Base-by-base conservation (phyloP, 2,113 vertebrate species). In the Hippocampus comes region DNA sequence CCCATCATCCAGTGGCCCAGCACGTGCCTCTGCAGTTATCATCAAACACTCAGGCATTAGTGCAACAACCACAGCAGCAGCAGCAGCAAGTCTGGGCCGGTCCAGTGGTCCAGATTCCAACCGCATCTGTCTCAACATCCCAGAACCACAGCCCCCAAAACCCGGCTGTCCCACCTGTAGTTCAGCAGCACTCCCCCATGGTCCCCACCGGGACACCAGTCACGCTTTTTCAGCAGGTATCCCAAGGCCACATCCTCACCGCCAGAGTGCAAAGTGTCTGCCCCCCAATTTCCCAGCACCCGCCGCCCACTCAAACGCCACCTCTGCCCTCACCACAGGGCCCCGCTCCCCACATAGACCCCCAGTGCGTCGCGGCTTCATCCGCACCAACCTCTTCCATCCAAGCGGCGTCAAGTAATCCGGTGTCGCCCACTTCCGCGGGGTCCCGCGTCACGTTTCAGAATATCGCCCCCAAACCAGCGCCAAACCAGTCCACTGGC, bases 391-490 rank as follows among this genome's bases (percentile, higher is more conserved):
- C 82, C 71, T 85, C 96, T 81, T 93, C 94, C 56, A 92, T 95
- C 65, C 96, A 96, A 86, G 93, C 94, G 77, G 93, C 92, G 64
- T 83, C 93, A 53, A 93, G 94, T 79, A 95, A 95, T 73, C 85
- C 95, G 61, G 93, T 94, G 56, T 91, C 95, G 57, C 92, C 95
- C 23, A 94, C 91, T 80, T 91, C 95, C 71, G 95, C 95, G 4
- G 93, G 94, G 9, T 93, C 96, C 25, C 93, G 97, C n/a, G 94
- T 96, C 60, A 93, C 94, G 46, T 99, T 98, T 93, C 97, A 99
- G 84, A 99, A 96, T 68, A 99, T 99, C 60, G 97, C 97, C 67
- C 96, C 96, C 67, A 98, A 98, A 87, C 96, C 96, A 72, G 91
- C 94, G 41, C 94, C 95, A 0, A 94, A 94, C 87, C 96, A 96